Evolutionary conservation across 2,797 vertebrate genomes (phyloP).

Genomic region (Phoxinus dragarum): DNA sequence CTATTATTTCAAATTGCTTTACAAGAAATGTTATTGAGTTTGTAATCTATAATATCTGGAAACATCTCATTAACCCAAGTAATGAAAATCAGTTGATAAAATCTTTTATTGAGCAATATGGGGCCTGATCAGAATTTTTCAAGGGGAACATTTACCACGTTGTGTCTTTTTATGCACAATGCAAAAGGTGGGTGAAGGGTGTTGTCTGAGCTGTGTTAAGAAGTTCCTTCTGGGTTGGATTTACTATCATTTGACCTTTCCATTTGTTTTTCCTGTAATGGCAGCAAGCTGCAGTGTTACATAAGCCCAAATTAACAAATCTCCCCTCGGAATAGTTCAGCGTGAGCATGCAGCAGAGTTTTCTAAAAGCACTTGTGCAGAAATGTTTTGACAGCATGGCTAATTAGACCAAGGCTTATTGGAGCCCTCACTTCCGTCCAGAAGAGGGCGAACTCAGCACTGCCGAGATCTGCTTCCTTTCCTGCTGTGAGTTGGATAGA

Average conservation of each 20-base stretch:
- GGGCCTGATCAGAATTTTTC: neutral
- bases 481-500: constrained; percentile 77
- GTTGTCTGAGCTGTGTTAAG: neutral
- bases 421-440: constrained; percentile 79
- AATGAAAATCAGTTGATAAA: neutral
- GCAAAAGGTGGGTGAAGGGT: neutral
- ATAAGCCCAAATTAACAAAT: constrained; percentile 54
- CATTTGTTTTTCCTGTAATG: constrained; percentile 38
- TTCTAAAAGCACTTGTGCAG: constrained; percentile 76
- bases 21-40: neutral
- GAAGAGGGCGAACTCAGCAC: constrained; percentile 79
- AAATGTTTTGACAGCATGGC: constrained; percentile 77
- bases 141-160: too few relatives aligned
- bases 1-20: constrained; percentile 27
- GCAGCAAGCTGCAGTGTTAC: constrained; percentile 44
- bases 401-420: constrained; percentile 71
- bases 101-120: neutral
- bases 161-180: neutral
- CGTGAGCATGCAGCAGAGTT: constrained; percentile 56
- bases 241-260: constrained; percentile 36
- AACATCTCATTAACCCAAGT: neutral
- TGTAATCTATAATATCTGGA: neutral
- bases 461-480: constrained; percentile 78
- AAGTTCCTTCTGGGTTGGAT: constrained; percentile 21
- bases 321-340: constrained; percentile 27